These are phyloP conservation scores for Calcarius lapponicus DNA, from an alignment of 2,797 vertebrate species.

Conservation along the genomic window DNA sequence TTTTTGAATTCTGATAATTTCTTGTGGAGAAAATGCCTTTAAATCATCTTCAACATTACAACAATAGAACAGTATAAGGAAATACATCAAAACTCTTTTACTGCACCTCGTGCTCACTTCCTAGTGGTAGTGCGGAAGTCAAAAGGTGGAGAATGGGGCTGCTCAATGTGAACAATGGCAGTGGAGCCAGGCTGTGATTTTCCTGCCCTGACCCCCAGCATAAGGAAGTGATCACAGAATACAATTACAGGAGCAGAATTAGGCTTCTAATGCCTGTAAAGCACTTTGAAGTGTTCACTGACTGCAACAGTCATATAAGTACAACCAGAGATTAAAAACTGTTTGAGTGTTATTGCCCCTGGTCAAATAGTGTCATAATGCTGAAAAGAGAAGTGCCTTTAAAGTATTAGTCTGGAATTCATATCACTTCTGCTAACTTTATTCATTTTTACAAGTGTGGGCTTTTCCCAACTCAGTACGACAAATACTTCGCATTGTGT, in stretches of 20 bases:
- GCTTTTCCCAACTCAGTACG: background rate
- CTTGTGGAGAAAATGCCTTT: background rate
- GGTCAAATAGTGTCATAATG: background rate
- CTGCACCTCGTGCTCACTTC: background rate
- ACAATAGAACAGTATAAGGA: background rate
- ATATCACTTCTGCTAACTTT: background rate
- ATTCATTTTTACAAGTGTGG: background rate
- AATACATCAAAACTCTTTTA: background rate
- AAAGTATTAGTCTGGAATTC: background rate
- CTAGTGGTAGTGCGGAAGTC: background rate
- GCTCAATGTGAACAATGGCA: background rate
- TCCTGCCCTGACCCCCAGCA: background rate
- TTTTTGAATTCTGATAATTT: background rate
- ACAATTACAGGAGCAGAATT: background rate
- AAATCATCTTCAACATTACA: background rate
- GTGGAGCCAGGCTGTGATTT: background rate
- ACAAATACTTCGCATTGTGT: background rate
- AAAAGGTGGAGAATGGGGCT: background rate
- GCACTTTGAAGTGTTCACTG: background rate
- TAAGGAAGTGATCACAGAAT: background rate
- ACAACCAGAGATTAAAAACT: background rate
- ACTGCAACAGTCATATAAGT: background rate
- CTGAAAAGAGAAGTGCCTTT: background rate
- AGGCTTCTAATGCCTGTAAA: background rate
- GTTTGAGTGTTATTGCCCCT: background rate